Percentiles rank a stretch among this genome's conserved stretches.
These are phyloP conservation scores for Agonopterix subpropinquella DNA, from an alignment of 2,888 invertebrate genomes.

Conservation along the genomic window DNA sequence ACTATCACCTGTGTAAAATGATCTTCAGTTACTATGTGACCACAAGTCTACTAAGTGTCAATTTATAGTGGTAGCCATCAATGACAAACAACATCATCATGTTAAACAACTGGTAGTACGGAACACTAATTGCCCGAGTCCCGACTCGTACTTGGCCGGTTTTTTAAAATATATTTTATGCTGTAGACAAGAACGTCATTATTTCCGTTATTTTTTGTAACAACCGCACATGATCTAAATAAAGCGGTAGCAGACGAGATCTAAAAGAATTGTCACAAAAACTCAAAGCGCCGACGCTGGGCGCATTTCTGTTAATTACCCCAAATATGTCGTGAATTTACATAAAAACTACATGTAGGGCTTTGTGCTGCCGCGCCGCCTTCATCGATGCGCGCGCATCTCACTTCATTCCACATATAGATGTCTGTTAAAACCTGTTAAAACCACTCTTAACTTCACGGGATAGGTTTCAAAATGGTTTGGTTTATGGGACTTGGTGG, in stretches of 20 bases:
- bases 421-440: background rate
- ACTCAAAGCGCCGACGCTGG: conserved; percentile 33
- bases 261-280: conserved; percentile 24
- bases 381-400: background rate
- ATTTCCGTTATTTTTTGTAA: background rate
- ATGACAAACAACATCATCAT: no score
- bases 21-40: no score
- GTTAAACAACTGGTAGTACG: no score
- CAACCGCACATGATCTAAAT: conserved; percentile 11
- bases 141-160: no score
- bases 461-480: no score
- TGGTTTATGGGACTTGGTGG: no score
- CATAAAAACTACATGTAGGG: conserved; percentile 11
- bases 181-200: background rate
- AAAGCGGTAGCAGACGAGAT: conserved; percentile 10
- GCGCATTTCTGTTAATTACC: conserved; percentile 61
- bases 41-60: no score
- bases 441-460: background rate
- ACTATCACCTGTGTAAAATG: no score
- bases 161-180: no score
- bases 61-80: no score
- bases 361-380: conserved; percentile 20
- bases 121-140: no score
- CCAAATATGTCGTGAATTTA: conserved; percentile 49
- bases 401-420: no score